phyloP scores from a whole-genome alignment of 2,888 invertebrate species.

The Scrobipalpa costella region DNA sequence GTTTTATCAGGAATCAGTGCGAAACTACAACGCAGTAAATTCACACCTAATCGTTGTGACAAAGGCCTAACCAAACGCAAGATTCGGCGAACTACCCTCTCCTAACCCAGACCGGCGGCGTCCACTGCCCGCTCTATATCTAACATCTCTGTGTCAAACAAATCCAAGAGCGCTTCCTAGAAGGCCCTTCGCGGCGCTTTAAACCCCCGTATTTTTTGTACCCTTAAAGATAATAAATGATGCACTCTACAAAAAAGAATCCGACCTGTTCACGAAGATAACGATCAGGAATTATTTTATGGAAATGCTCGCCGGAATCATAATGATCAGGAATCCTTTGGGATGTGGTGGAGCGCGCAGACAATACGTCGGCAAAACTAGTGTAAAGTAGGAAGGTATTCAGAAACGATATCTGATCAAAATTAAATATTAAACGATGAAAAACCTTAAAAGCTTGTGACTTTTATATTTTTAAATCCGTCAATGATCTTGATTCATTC shows the following conservation, averaged over 20 bases:
- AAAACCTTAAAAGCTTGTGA: not conserved
- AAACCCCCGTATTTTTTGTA: constrained; percentile 72
- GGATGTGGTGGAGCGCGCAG: constrained; percentile 75
- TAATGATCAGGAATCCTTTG: constrained; percentile 77
- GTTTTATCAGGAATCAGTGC: constrained; percentile 43
- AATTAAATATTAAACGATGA: not conserved
- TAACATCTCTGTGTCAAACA: constrained; percentile 78
- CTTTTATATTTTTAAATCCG: too few relatives aligned
- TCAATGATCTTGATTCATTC: too few relatives aligned
- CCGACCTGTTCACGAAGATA: constrained; percentile 78
- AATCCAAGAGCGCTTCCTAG: constrained; percentile 73
- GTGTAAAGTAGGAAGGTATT: constrained; percentile 21
- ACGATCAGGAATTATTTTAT: constrained; percentile 78
- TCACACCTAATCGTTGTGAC: constrained; percentile 66
- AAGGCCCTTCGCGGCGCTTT: constrained; percentile 78
- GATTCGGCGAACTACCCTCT: constrained; percentile 62
- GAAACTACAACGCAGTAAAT: constrained; percentile 57
- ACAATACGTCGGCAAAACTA: constrained; percentile 74
- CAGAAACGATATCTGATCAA: constrained; percentile 25
- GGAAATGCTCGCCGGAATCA: constrained; percentile 78
- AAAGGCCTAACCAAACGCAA: constrained; percentile 42
- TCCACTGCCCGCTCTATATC: constrained; percentile 69
- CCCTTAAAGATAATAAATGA: constrained; percentile 79
- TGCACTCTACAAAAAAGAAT: constrained; percentile 74
- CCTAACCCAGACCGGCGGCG: constrained; percentile 27